Evolutionary conservation across 2,797 vertebrate species (phyloP).

Genomic region (Parambassis ranga): DNA sequence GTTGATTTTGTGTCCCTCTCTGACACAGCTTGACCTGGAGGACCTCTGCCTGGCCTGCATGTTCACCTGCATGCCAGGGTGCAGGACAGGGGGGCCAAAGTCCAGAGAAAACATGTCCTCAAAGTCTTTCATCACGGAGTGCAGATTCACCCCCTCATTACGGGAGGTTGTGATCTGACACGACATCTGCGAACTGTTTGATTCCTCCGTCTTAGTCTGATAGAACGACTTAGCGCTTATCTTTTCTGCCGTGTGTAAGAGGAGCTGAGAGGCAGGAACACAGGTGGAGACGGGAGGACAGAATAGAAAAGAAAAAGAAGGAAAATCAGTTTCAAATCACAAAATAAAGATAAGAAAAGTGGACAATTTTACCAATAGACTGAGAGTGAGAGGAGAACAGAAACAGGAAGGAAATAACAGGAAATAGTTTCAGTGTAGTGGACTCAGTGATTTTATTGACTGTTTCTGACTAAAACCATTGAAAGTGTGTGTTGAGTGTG

Average conservation of each 20-base stretch:
- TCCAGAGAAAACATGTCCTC: constrained; percentile 90
- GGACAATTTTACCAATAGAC: constrained; percentile 5
- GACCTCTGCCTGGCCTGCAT: constrained; percentile 93
- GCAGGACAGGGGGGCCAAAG: constrained; percentile 84
- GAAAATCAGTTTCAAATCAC: neutral
- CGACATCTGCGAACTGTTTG: constrained; percentile 92
- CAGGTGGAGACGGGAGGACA: constrained; percentile 70
- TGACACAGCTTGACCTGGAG: constrained; percentile 89
- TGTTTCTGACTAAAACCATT: neutral
- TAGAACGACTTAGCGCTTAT: constrained; percentile 92
- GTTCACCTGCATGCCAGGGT: constrained; percentile 91
- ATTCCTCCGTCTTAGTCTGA: constrained; percentile 93
- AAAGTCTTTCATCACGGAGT: constrained; percentile 91
- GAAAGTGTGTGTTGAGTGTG: neutral
- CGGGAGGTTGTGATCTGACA: constrained; percentile 90
- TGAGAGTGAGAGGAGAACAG: neutral
- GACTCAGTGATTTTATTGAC: neutral
- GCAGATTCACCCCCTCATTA: constrained; percentile 91
- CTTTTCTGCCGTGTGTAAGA: constrained; percentile 90
- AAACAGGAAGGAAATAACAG: constrained; percentile 1
- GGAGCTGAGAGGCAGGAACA: constrained; percentile 85
- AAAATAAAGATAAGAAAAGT: neutral
- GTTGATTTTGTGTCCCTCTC: constrained; percentile 92
- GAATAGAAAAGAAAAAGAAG: constrained; percentile 10
- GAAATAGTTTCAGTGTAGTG: neutral